Evolutionary conservation across 1,140 invertebrate genomes (phyloP), one percentile per base, ranked within the genome.

Genomic region (Eufriesea mexicana): DNA sequence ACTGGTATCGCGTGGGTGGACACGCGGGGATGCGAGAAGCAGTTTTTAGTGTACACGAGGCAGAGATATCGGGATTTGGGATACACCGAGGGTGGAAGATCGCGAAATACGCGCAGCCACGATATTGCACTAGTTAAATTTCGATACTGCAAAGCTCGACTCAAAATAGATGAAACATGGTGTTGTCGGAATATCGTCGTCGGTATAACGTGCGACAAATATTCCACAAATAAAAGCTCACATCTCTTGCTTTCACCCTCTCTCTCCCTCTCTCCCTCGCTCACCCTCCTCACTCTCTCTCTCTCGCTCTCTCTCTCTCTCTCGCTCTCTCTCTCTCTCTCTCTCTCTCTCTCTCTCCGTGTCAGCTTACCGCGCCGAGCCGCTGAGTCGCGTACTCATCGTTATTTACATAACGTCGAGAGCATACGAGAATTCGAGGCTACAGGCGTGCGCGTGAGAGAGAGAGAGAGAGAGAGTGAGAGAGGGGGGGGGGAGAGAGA

Each of bases 181-280:
- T 91, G 90, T 91, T 84, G 85, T 83, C 88, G 80, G 66, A 51
- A 67, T 82, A 76, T 85, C 76, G 80, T 77, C 86, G 79, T 84
- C 55, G 57, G 73, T 77, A 86, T 84, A 88, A 89, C 88, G 87
- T 72, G 87, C 87, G 86, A 86, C 85, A 88, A 91, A 91, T 92
- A 91, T 90, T 92, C 85, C 85, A 82, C 86, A 90, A 92, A 92
- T 92, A 92, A 93, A 93, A 92, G 90, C 88, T 79, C 64, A 57
- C 86, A 28, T 79, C 70, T 59, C 57, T 28, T 82, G 54, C 62
- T 49, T 68, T 25, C 42, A 76, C 42, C 79, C 71, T 47, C 28
- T 20, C 42, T 68, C 42, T 73, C 71, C 42, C 28, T 20, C 49
- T 62, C 64, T 57, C 25, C n/a, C 71, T 14, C 55, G n/a, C n/a